Evolutionary conservation across 2,888 invertebrate genomes (phyloP).

Genomic region (Drosophila mettleri): DNA sequence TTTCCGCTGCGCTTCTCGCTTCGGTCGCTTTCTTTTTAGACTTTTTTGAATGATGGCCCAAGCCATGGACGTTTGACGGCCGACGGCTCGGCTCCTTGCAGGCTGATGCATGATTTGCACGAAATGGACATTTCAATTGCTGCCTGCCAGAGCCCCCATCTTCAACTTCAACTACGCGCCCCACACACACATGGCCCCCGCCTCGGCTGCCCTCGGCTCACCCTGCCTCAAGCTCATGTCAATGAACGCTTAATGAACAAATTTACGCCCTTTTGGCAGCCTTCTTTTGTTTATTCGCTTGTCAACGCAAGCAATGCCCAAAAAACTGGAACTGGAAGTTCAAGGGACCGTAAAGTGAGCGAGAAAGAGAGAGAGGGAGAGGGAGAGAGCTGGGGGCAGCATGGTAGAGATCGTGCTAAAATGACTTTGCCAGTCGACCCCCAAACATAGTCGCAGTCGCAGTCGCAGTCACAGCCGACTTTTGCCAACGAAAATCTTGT

Average conservation of each 20-base stretch:
- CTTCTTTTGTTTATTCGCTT: conserved; percentile 30
- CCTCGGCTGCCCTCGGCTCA: background rate
- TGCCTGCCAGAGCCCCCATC: background rate
- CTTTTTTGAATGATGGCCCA: conserved; percentile 36
- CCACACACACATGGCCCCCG: background rate
- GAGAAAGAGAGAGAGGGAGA: background rate
- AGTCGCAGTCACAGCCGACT: conserved; percentile 4
- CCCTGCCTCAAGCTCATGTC: conserved; percentile 37
- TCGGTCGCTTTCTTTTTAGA: conserved; percentile 42
- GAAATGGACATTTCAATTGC: conserved; percentile 36
- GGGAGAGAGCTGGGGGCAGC: background rate
- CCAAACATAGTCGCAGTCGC: background rate
- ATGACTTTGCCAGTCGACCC: conserved; percentile 33
- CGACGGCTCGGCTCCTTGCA: no score
- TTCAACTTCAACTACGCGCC: background rate
- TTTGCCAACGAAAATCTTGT: background rate
- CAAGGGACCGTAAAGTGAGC: conserved; percentile 42
- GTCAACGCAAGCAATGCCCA: conserved; percentile 29
- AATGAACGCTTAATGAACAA: conserved; percentile 70
- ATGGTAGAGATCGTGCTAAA: conserved; percentile 10
- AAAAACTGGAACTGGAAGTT: conserved; percentile 49
- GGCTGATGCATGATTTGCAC: conserved; percentile 26
- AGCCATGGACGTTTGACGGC: conserved; percentile 15
- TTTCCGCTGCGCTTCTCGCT: background rate
- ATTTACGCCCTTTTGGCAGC: conserved; percentile 61